Evolutionary conservation across 2,113 vertebrate species (phyloP), one percentile per base, ranked within the genome.

Genomic region (Nannobrachium achirus): DNA sequence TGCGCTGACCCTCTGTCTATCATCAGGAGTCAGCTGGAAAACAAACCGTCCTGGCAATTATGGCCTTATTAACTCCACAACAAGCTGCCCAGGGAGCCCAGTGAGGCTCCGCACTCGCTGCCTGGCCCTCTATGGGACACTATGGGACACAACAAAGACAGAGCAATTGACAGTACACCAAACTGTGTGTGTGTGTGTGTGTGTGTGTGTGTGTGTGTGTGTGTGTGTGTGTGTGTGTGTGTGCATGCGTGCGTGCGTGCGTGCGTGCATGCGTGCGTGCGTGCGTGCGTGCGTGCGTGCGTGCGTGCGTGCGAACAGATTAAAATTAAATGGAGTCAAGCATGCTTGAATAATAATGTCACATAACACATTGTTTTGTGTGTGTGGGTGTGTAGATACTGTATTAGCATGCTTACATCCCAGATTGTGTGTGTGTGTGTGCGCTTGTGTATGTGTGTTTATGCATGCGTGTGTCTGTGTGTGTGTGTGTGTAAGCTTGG

Each of bases 11-110:
- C 82, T 87, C 73, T 67, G 72, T 83, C 78, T 77, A 75, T 83
- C 82, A 87, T 84, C 69, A 84, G 74, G 65, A 59, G 33, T 41
- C 33, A 14, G 19, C 40, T 49, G 66, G 62, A 87, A 84, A 89
- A 80, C 82, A 84, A 89, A 89, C 79, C 75, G 71, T 75, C 57
- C 84, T 48, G 68, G 76, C 79, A 87, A 87, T 87, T 91, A 86
- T 56, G 82, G 64, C 66, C 71, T 89, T 87, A 89, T 89, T 86
- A 89, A 85, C 75, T 88, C 69, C 68, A 86, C 81, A 87, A 85
- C 78, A 80, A 83, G 86, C 82, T 81, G 71, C 78, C 69, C 63
- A 71, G 81, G 74, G 88, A 87, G 83, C 62, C 75, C 41, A 20
- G 56, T 81, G 83, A 76, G 59, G 69, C 61, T 66, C 57, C 4